Evolutionary conservation across 2,113 vertebrate genomes (phyloP).

Genomic region (Burhinus oedicnemus): DNA sequence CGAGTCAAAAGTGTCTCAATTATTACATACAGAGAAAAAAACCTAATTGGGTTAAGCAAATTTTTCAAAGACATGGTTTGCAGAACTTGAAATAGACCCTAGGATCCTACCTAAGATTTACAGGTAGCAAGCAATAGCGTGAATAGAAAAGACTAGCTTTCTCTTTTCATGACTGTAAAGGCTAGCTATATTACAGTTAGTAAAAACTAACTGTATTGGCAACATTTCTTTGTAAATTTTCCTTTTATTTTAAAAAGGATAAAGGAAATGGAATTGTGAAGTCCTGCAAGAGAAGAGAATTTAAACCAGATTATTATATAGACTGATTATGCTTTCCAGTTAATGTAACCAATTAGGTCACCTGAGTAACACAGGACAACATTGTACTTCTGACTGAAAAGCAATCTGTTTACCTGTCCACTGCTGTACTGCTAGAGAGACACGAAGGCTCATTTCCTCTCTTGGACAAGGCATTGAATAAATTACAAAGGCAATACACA

Average conservation of each 20-base stretch:
- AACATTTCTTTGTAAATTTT: not conserved
- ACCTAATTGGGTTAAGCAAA: not conserved
- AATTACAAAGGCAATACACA: not conserved
- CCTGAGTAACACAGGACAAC: not conserved
- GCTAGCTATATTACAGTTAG: not conserved
- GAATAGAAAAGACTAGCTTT: not conserved
- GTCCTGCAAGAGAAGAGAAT: not conserved
- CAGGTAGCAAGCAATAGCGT: not conserved
- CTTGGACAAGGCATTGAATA: not conserved
- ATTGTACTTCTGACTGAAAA: not conserved
- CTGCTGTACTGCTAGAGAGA: not conserved
- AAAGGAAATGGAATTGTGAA: not conserved
- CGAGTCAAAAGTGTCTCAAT: not conserved
- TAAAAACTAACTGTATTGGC: not conserved
- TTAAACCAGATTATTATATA: not conserved
- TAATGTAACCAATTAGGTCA: not conserved
- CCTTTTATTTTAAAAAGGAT: not conserved
- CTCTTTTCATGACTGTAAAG: not conserved
- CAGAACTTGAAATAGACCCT: not conserved
- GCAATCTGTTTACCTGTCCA: not conserved
- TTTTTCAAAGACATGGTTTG: not conserved
- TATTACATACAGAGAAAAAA: not conserved
- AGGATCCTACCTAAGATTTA: not conserved
- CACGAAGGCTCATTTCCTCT: not conserved
- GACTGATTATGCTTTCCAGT: not conserved